phyloP scores from a whole-genome alignment of 1,140 invertebrate species.

The Zaprionus davidi region DNA sequence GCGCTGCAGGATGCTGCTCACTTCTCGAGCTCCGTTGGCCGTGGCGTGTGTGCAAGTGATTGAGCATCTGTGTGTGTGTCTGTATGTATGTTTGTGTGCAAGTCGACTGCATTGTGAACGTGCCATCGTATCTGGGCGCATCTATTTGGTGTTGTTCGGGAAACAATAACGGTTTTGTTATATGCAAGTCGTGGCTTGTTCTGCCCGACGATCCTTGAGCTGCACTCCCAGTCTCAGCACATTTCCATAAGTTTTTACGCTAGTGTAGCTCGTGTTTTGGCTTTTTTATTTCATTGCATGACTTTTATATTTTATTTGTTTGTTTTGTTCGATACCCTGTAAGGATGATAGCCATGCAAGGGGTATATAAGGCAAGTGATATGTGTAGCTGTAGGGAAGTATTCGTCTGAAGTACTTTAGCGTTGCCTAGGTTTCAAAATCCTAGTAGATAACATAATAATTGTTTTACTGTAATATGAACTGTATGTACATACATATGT shows the following conservation, averaged over 20 bases:
- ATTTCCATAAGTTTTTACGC: slow-evolving; percentile 76
- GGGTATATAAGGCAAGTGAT: not conserved
- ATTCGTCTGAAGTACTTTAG: not conserved
- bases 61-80: not conserved
- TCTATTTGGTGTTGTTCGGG: slow-evolving; percentile 15
- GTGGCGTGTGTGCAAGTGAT: not conserved
- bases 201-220: slow-evolving; percentile 16
- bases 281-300: slow-evolving; percentile 25
- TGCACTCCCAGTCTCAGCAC: slow-evolving; percentile 34
- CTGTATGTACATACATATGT: too few relatives aligned
- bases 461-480: not conserved
- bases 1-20: slow-evolving; percentile 2
- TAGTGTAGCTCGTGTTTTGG: slow-evolving; percentile 26
- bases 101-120: not conserved
- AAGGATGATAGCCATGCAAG: not conserved
- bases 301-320: slow-evolving; percentile 42
- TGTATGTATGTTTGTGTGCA: not conserved
- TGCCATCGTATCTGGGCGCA: slow-evolving; percentile 20
- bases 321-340: slow-evolving; percentile 21
- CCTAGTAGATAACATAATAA: not conserved
- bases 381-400: not conserved
- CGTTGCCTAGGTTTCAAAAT: not conserved
- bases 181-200: slow-evolving; percentile 7
- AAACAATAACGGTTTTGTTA: slow-evolving; percentile 27
- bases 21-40: slow-evolving; percentile 11